Evolutionary conservation across 2,888 invertebrate genomes (phyloP), one percentile per base, ranked within the genome.

Genomic region (Cheilosia pagana): DNA sequence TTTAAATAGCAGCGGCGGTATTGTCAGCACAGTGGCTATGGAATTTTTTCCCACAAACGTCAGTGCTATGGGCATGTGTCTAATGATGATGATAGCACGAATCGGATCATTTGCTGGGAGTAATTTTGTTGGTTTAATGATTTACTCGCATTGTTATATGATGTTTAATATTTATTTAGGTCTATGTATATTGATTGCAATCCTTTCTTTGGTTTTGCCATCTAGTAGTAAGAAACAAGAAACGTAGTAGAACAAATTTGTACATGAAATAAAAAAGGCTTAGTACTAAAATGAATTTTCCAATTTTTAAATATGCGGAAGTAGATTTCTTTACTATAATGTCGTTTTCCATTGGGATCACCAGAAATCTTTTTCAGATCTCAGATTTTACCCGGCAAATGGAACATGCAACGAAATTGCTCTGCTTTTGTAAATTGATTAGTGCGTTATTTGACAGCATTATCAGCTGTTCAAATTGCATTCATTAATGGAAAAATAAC

Each of bases 11-110:
- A 93, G 93, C 78, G 92, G 93, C 39, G 93, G 93, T 0, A 88
- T 93, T 25, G 92, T 93, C 91, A 93, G 92, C 65, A 93, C 93
- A 0, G 93, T 93, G 0, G 91, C 93, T 19, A 93, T 93, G 0
- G 93, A 93, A 55, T 88, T 93, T 43, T 93, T 92, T 67, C 93
- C 93, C 2, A 93, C 93, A 67, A 92, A 93, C 86, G 60, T 86
- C 48, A 87, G 87, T 79, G 88, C 87, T 23, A 88, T 88, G 88
- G 87, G 87, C 14, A 81, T 88, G 67, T 86, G 87, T 52, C 50
- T 88, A 0, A 63, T 87, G 1, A 63, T 88, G 68, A 88, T 88
- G 87, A 53, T 85, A 19, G 88, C 87, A 1, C 67, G 88, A 23
- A 16, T 88, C 7, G 88, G 88, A 14, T 86, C 88, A 14, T 81